Evolutionary conservation across 2,113 vertebrate genomes (phyloP), one percentile per base, ranked within the genome.

Genomic region (Pterocles burchelli): DNA sequence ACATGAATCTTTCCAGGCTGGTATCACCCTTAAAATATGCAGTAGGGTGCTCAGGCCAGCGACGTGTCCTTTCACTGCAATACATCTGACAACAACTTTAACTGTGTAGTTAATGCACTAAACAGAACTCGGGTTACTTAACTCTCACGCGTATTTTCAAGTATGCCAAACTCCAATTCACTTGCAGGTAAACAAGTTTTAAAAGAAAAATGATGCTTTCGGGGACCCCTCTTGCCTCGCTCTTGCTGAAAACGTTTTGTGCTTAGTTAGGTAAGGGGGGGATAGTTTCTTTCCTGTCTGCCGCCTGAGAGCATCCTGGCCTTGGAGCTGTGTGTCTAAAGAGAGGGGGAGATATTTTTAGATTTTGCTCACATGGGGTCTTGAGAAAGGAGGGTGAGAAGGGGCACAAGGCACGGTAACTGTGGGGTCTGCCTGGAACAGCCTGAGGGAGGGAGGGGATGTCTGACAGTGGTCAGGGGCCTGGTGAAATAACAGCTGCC

Each of bases 401-500:
- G 41, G 29, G 45, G 45, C 7, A 2, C 3, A 1, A 31, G 16
- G 72, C 34, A 4, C 29, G 43, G 2, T 14, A 20, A 13, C 9
- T 2, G 8, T 5, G 12, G 3, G 0, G 6, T 6, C 74, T 24
- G 38, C 48, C 38, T 2, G 36, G 8, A 34, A 2, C 6, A 4
- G 6, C 3, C 36, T 7, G 10, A 3, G 33, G 3, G 33, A 5
- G 1, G 46, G 26, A 19, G 41, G 0, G 2, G 43, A 4, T 4
- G 12, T 17, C 52, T 20, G 8, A 2, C 5, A 7, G n/a, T 2
- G 7, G 26, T 10, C 29, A 6, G 55, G 65, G 3, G 3, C 11
- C 36, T 5, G 1, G 5, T 6, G 48, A 9, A 8, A 2, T 4
- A n/a, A 26, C 26, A 18, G 2, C 41, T 36, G 51, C 31, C 3